Evolutionary conservation across 2,888 invertebrate genomes (phyloP), one percentile per base, ranked within the genome.

Genomic region (Luffia ferchaultella): DNA sequence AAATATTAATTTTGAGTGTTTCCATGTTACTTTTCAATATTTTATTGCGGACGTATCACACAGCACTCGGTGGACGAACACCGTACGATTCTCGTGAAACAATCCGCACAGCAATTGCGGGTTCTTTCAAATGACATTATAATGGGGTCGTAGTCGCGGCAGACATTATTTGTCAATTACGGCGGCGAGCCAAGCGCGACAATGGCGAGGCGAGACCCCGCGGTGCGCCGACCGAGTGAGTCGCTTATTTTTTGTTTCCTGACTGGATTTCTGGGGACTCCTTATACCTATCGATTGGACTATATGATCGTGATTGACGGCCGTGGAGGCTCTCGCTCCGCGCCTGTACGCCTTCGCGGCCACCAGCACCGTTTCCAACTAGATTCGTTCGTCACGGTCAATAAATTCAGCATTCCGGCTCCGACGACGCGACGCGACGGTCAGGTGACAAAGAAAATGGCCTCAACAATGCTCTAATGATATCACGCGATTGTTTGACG

Each of bases 131-230:
- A 78, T 67, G 76, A 73, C 73, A 70, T 76, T 76, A 73, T 79
- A 77, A 78, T 78, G 69, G 67, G 46, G 30, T 30, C 30, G 20
- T 60, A 62, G 60, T 55, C 60, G 62, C 62, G 66, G 67, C 19
- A 68, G 72, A 65, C 70, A 78, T 78, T 79, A 79, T 79, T 75
- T 78, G 72, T 71, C 76, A 72, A 79, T 79, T 79, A 79, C 60
- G 60, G 57, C 62, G 44, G 52, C 46, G 30, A 18, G 48, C 53
- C 12, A 48, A 49, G 49, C 52, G 54, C 52, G 54, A 54, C 54
- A 52, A 46, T 44, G 52, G 20, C 49, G 20, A 45, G 20, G 30
- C 9, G 18, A 49, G 19, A 46, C 44, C 17, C 41, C 45, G 44
- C 3, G 15, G 42, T 47, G 19, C 16, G 12, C 20, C 46, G 20